Conservation (phyloP, 2,888 invertebrate genomes). For the Melanostoma scalare region DNA sequence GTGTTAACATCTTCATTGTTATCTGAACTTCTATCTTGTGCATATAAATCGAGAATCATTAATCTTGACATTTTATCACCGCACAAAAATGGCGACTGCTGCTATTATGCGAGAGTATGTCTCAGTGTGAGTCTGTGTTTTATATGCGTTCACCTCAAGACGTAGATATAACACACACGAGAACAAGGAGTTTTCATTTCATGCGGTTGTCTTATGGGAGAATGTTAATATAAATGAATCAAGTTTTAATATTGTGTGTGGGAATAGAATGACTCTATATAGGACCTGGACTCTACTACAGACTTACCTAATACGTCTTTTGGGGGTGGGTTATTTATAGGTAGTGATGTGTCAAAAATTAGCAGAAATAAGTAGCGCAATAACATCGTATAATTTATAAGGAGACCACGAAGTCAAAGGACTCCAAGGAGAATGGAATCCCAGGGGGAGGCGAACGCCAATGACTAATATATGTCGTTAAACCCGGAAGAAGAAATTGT, state of each 20-base stretch:
- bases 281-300: neutral
- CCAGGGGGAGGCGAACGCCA: neutral
- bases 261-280: neutral
- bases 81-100: constrained; percentile 45
- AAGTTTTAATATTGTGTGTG: constrained; percentile 12
- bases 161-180: no score
- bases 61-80: constrained; percentile 54
- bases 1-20: constrained; percentile 65
- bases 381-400: constrained; percentile 60
- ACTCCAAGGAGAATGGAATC: neutral
- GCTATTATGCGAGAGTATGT: no score
- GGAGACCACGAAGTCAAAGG: neutral
- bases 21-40: constrained; percentile 43
- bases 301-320: constrained; percentile 14
- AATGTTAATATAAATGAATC: constrained; percentile 35
- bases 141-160: no score
- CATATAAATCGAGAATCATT: constrained; percentile 60
- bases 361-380: constrained; percentile 60
- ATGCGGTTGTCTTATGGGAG: neutral
- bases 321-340: constrained; percentile 49
- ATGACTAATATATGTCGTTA: constrained; percentile 20
- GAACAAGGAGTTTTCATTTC: no score
- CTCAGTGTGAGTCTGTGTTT: no score
- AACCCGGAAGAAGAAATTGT: constrained; percentile 19
- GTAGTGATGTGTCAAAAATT: constrained; percentile 70